Evolutionary conservation across 2,113 vertebrate genomes (phyloP).

Genomic region (Scophthalmus maximus): DNA sequence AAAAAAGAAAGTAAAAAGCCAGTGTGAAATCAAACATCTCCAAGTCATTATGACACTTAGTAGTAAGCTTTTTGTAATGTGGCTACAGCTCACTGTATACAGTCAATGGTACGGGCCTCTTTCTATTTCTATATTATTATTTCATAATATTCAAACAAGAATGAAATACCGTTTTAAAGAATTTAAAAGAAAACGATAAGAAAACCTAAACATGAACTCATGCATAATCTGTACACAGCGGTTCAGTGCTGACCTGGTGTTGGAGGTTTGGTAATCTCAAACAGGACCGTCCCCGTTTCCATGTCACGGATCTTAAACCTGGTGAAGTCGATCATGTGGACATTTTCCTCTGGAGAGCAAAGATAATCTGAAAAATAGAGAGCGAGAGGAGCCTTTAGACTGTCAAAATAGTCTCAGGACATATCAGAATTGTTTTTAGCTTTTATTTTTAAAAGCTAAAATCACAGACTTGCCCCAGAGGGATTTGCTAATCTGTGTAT

Average conservation of each 20-base stretch:
- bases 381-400: background rate
- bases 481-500: no score
- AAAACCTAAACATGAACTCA: background rate
- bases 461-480: no score
- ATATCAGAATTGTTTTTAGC: no score
- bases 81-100: background rate
- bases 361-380: slow-evolving; percentile 88
- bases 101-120: background rate
- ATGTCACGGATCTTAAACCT: slow-evolving; percentile 99
- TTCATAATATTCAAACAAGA: background rate
- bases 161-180: background rate
- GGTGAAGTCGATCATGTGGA: slow-evolving; percentile 98
- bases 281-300: slow-evolving; percentile 96
- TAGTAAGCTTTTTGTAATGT: background rate
- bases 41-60: background rate
- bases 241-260: slow-evolving; percentile 82
- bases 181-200: no score
- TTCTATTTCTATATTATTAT: background rate
- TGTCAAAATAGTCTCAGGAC: no score
- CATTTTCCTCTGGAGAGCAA: slow-evolving; percentile 94
- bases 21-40: background rate
- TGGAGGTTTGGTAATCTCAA: slow-evolving; percentile 97
- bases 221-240: background rate
- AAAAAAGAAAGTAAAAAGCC: background rate
- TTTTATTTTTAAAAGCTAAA: no score